phyloP scores from a whole-genome alignment of 2,797 vertebrate species.

The Sternarchorhynchus goeldii region DNA sequence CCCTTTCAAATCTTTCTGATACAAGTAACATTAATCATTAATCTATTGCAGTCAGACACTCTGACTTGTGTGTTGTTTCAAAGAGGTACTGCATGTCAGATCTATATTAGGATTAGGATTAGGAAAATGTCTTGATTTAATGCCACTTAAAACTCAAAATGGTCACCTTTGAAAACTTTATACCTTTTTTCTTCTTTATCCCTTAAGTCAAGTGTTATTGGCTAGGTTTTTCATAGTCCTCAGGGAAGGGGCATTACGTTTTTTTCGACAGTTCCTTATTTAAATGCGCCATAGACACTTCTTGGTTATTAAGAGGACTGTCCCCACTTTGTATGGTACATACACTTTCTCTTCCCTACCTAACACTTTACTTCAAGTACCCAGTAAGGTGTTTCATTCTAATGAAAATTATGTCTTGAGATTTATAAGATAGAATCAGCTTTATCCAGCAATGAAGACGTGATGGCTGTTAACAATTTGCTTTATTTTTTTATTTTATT shows the following conservation, averaged over 20 bases:
- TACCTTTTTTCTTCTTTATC: background rate
- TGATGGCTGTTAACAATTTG: too few species aligned
- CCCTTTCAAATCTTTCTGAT: background rate
- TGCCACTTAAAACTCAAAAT: background rate
- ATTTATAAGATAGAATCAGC: background rate
- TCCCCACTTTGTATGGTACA: slow-evolving; percentile 43
- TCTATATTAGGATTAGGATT: too few species aligned
- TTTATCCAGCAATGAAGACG: background rate
- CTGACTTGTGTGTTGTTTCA: background rate
- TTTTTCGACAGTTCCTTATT: background rate
- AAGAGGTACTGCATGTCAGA: background rate
- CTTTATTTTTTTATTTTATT: too few species aligned
- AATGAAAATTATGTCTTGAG: background rate
- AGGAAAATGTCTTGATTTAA: background rate
- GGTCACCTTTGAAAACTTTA: background rate
- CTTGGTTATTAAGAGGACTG: slow-evolving; percentile 41
- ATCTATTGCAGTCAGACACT: too few species aligned
- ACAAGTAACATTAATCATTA: too few species aligned
- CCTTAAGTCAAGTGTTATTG: background rate
- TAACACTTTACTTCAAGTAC: background rate
- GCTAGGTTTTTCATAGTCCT: background rate
- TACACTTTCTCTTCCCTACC: slow-evolving; percentile 27
- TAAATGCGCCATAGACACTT: slow-evolving; percentile 27
- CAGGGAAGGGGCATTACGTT: background rate
- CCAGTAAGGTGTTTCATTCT: background rate